These are phyloP conservation scores for Akabosia matsudoensis DNA, from an alignment of 1,140 invertebrate genomes.

Conservation along the genomic window DNA sequence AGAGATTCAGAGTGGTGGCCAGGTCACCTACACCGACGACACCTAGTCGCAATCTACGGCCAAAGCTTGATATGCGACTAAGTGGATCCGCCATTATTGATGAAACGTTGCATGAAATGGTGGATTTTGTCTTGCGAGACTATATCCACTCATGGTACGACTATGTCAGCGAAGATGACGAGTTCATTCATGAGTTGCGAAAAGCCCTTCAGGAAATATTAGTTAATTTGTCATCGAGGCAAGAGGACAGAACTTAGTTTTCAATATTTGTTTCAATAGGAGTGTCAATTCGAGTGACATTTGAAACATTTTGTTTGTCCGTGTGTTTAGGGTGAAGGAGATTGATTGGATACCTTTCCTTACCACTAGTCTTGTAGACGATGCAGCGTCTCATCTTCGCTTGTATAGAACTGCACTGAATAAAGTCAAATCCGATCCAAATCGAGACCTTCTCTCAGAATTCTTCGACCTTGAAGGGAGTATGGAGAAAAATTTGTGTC, in stretches of 20 bases:
- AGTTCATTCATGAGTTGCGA: conserved; percentile 57
- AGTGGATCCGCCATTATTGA: conserved; percentile 68
- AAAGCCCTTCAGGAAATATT: conserved; percentile 57
- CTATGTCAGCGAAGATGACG: conserved; percentile 57
- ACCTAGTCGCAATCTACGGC: neutral
- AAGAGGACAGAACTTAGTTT: too few species aligned
- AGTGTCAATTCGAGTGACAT: too few species aligned
- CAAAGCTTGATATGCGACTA: conserved; percentile 55
- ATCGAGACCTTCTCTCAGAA: conserved; percentile 63
- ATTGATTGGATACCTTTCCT: conserved; percentile 85
- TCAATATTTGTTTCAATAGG: too few species aligned
- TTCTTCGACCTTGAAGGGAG: conserved; percentile 86
- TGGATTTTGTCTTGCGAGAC: conserved; percentile 71
- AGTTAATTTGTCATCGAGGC: conserved; percentile 58
- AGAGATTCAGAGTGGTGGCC: too few species aligned
- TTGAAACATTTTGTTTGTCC: neutral
- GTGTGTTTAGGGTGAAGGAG: conserved; percentile 68
- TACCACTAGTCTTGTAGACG: conserved; percentile 81
- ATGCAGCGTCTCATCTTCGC: conserved; percentile 81
- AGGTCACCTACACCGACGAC: neutral
- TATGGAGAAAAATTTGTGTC: conserved; percentile 72
- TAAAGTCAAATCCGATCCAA: conserved; percentile 57
- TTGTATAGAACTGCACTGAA: conserved; percentile 71
- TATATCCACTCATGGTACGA: conserved; percentile 76
- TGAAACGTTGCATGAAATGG: conserved; percentile 68